These are phyloP conservation scores for Rhombomys opimus DNA, from an alignment of 2,113 vertebrate species.

Conservation along the genomic window DNA sequence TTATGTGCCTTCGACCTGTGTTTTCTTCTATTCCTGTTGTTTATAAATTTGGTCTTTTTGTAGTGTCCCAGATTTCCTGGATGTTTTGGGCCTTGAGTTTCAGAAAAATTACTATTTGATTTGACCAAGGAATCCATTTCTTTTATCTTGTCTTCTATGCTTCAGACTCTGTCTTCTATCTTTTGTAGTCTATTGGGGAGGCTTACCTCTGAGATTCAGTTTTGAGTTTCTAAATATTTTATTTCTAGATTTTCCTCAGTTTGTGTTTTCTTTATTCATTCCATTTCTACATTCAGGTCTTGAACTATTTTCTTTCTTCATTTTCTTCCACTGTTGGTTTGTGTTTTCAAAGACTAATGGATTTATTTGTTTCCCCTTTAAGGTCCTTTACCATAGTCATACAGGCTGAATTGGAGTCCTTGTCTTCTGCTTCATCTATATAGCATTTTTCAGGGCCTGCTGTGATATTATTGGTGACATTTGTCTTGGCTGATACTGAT, in stretches of 20 bases:
- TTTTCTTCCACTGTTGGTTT: neutral
- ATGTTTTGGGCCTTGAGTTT: neutral
- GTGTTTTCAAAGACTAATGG: neutral
- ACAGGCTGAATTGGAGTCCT: neutral
- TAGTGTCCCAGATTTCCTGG: neutral
- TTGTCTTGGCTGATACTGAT: neutral
- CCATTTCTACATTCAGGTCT: neutral
- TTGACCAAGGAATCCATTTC: neutral
- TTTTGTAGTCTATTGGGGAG: neutral
- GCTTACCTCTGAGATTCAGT: neutral
- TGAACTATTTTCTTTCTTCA: neutral
- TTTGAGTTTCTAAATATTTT: neutral
- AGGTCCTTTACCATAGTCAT: neutral
- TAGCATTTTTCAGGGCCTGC: neutral
- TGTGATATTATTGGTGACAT: neutral
- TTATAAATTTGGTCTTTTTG: neutral
- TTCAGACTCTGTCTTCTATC: neutral
- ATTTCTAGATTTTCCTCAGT: neutral
- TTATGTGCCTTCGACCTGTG: neutral
- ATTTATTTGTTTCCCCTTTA: neutral
- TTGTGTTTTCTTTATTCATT: neutral
- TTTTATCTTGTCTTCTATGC: neutral
- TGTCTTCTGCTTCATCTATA: neutral
- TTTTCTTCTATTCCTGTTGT: neutral
- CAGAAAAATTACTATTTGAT: neutral